A percentile compares a stretch with the other conserved stretches of the same genome.
These are phyloP conservation scores for Pyrochroa serraticornis DNA, from an alignment of 2,888 invertebrate genomes.

Conservation along the genomic window DNA sequence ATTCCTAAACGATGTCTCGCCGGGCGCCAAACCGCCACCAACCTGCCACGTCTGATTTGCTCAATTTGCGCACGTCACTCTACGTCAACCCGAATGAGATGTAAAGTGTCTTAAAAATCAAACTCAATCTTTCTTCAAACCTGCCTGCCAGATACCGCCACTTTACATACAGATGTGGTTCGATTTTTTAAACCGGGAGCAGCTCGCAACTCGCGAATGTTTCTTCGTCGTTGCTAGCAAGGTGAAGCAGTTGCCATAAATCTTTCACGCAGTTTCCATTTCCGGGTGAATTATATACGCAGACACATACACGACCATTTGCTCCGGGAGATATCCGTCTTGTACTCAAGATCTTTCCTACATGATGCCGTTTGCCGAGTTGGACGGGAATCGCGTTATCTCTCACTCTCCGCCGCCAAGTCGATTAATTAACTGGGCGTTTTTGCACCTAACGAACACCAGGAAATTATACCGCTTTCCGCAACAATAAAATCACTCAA, in stretches of 20 bases:
- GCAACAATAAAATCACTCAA: too few species aligned
- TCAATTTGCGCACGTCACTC: conserved; percentile 58
- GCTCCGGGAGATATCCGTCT: conserved; percentile 31
- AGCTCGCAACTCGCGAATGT: conserved; percentile 18
- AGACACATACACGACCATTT: conserved; percentile 37
- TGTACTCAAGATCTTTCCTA: conserved; percentile 22
- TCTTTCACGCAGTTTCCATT: conserved; percentile 41
- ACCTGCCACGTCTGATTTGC: conserved; percentile 56
- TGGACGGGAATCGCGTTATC: not conserved
- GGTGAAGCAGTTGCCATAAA: conserved; percentile 37
- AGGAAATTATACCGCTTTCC: too few species aligned
- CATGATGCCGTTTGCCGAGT: conserved; percentile 22
- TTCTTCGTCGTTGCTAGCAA: conserved; percentile 19
- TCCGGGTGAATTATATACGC: conserved; percentile 40
- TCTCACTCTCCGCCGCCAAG: conserved; percentile 11
- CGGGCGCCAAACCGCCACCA: conserved; percentile 25
- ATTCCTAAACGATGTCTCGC: not conserved
- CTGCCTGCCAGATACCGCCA: conserved; percentile 46
- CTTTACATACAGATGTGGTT: conserved; percentile 47
- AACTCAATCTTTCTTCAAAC: conserved; percentile 54
- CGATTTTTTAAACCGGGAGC: conserved; percentile 35
- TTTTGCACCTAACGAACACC: too few species aligned
- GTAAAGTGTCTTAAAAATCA: conserved; percentile 59
- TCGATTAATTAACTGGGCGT: conserved; percentile 1
- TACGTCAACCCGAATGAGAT: conserved; percentile 55